These are phyloP conservation scores for Dermatemys mawii DNA, from an alignment of 2,113 vertebrate species.

Conservation along the genomic window DNA sequence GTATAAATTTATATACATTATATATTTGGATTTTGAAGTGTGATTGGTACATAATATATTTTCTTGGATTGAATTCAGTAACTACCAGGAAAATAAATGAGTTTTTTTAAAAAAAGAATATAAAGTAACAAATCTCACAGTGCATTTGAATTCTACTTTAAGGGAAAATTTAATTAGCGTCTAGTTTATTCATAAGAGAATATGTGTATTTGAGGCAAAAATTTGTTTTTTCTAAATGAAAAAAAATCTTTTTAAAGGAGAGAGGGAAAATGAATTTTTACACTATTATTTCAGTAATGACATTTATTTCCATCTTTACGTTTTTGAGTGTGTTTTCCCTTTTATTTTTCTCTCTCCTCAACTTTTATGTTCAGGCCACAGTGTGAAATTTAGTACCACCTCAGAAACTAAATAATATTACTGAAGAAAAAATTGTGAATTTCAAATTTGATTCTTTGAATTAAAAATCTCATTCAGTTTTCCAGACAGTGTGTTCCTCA, in stretches of 20 bases:
- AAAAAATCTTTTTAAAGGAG: background rate
- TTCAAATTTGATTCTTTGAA: background rate
- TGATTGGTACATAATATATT: constrained; percentile 9
- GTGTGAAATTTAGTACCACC: background rate
- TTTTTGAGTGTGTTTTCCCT: background rate
- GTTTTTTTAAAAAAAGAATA: background rate
- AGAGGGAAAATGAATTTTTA: background rate
- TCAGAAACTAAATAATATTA: background rate
- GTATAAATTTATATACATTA: constrained; percentile 17
- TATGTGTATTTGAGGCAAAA: background rate
- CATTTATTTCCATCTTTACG: background rate
- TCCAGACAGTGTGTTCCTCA: background rate
- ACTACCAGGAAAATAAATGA: constrained; percentile 11
- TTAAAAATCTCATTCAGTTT: background rate
- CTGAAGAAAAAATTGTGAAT: background rate
- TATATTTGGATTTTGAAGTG: background rate
- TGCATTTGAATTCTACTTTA: background rate
- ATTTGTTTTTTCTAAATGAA: background rate
- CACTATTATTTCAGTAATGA: fast-evolving
- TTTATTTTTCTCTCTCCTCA: background rate
- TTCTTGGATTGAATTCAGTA: constrained; percentile 12
- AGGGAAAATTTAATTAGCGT: background rate
- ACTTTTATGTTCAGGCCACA: background rate
- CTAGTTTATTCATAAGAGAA: background rate
- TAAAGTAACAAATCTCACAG: background rate